A percentile compares a stretch with the other conserved stretches of the same genome.
Conservation (phyloP, 53 echinoderm and acorn worm genomes). For the Mesocentrotus franciscanus region DNA sequence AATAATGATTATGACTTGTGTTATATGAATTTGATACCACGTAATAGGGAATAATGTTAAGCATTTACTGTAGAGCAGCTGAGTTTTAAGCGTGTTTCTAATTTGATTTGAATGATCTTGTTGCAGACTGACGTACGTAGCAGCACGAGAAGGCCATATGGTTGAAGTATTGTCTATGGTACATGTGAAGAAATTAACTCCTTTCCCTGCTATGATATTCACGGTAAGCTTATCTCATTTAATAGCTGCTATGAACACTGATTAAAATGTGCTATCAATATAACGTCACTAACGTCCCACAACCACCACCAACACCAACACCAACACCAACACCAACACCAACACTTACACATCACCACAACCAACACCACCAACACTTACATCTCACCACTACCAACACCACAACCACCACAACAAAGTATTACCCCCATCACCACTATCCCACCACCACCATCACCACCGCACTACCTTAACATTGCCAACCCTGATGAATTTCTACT, state of each 20-base stretch:
- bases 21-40: no score
- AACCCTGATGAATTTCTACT: no score
- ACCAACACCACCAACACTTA: no score
- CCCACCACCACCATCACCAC: background rate
- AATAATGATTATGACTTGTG: no score
- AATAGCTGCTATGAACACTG: background rate
- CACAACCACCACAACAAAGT: no score
- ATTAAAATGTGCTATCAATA: no score
- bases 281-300: background rate
- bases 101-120: background rate
- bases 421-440: no score
- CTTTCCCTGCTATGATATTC: conserved; percentile 92
- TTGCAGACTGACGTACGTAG: conserved; percentile 90
- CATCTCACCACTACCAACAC: no score
- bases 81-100: no score
- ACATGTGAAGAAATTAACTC: conserved; percentile 93
- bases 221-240: conserved; percentile 72
- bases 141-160: conserved; percentile 97
- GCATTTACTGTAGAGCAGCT: no score
- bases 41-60: no score
- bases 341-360: no score
- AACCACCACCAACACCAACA: background rate
- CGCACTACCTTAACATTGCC: background rate
- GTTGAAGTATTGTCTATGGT: conserved; percentile 94
- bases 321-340: background rate